Evolutionary conservation across 2,888 invertebrate genomes (phyloP), one percentile per base, ranked within the genome.

Genomic region (Anthophora plumipes): DNA sequence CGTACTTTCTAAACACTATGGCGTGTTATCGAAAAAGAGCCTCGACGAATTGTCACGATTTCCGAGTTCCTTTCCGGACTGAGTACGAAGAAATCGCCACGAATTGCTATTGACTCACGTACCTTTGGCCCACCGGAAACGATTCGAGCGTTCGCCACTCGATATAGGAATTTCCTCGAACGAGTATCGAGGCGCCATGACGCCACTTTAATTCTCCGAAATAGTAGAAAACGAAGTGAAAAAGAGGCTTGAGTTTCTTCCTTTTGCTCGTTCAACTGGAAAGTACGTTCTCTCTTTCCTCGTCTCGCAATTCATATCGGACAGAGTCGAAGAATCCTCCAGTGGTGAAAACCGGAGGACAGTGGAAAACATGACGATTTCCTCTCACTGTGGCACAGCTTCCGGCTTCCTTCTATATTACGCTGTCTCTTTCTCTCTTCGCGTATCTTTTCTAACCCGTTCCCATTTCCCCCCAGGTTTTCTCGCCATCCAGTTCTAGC

Each of bases 341-440:
- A 68, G 8, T 0, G 25, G 41, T n/a, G n/a, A 25, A 31, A n/a
- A 54, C n/a, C 60, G 48, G 46, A 75, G 68, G 48, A 68, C 61
- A 68, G 80, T 77, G 63, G 77, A 78, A 85, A 85, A 81, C 66
- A 81, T 66, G 75, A 71, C 66, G 70, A 81, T 79, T 75, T 79
- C 74, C 82, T 75, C 76, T 60, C 68, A 72, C n/a, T 12, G n/a
- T 0, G 25, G 6, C n/a, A 3, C 25, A 59, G 39, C 48, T 46
- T 52, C 14, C n/a, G 50, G n/a, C 37, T 20, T 57, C 54, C 50
- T 71, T 60, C 69, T 66, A n/a, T n/a, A n/a, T 60, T 72, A 55
- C 63, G 17, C 37, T 31, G 11, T 52, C 59, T 69, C 66, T 72
- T 81, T 77, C 68, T 67, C 68, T 61, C 66, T 69, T 43, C 60